Percentiles rank a stretch among this genome's conserved stretches.
phyloP scores from a whole-genome alignment of 2,888 invertebrate species.

The Chrysomela aeneicollis region DNA sequence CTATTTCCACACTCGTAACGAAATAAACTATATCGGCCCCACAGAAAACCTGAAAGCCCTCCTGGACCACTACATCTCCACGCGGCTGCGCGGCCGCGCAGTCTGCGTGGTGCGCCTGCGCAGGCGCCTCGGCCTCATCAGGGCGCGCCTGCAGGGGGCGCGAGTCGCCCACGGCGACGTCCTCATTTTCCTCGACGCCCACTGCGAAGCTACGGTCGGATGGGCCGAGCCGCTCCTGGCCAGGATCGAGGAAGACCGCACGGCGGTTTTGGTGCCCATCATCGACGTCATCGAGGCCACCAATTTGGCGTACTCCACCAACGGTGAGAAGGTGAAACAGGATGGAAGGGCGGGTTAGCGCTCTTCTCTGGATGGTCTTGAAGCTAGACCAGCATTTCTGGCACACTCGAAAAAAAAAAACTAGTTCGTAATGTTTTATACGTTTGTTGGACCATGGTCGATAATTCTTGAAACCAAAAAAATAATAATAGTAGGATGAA shows the following conservation, averaged over 20 bases:
- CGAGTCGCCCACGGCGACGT: conserved; percentile 81
- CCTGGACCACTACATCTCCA: conserved; percentile 80
- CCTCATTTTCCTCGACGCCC: conserved; percentile 88
- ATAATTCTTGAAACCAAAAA: too few species aligned
- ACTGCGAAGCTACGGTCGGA: conserved; percentile 82
- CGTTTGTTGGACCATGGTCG: too few species aligned
- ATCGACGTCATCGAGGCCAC: conserved; percentile 92
- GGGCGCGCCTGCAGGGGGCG: conserved; percentile 90
- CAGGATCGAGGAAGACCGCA: conserved; percentile 80
- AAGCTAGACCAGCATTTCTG: too few species aligned
- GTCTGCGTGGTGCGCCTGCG: conserved; percentile 79
- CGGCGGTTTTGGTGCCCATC: conserved; percentile 88
- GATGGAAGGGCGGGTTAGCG: too few species aligned
- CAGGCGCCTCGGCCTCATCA: conserved; percentile 83
- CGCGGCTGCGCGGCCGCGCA: conserved; percentile 71
- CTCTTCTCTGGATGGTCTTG: too few species aligned
- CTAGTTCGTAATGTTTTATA: too few species aligned
- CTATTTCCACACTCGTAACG: too few species aligned
- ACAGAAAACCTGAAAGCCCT: conserved; percentile 75
- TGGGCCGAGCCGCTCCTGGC: conserved; percentile 92
- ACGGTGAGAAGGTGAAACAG: conserved; percentile 56
- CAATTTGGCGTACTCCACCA: conserved; percentile 77
- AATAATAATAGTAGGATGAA: too few species aligned
- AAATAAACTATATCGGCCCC: too few species aligned
- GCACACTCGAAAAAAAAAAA: too few species aligned